These are phyloP conservation scores for Harpagoxenus sublaevis DNA, from an alignment of 2,888 invertebrate genomes.

Conservation along the genomic window DNA sequence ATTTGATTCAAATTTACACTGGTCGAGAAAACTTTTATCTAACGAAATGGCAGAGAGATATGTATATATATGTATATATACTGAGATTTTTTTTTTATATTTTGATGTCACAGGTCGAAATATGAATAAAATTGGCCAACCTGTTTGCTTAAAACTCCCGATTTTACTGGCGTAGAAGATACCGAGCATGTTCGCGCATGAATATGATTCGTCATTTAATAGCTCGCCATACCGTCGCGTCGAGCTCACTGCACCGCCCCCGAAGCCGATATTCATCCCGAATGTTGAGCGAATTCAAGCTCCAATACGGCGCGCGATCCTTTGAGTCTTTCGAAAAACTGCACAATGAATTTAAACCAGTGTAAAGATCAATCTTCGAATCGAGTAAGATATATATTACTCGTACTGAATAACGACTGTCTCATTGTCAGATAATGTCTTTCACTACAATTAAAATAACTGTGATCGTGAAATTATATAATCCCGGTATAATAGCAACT, in stretches of 20 bases:
- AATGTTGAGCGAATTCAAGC: conserved; percentile 37
- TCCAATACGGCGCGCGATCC: background rate
- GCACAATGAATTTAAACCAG: conserved; percentile 18
- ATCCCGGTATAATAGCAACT: background rate
- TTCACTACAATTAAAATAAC: background rate
- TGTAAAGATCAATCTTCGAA: conserved; percentile 9
- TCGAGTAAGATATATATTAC: background rate
- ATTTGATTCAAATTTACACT: conserved; percentile 12
- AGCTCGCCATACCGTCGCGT: conserved; percentile 20
- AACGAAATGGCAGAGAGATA: background rate
- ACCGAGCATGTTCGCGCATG: conserved; percentile 18
- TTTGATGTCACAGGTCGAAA: conserved; percentile 19
- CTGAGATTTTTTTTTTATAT: conserved; percentile 8
- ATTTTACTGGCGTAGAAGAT: conserved; percentile 26
- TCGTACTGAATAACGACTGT: background rate
- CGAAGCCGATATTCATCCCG: conserved; percentile 35
- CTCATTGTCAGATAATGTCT: background rate
- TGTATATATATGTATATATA: background rate
- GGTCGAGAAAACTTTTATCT: conserved; percentile 11
- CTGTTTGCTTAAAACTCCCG: conserved; percentile 36
- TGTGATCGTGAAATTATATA: background rate
- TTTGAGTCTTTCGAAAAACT: conserved; percentile 39
- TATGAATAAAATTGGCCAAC: conserved; percentile 37
- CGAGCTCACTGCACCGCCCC: background rate
- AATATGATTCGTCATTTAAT: conserved; percentile 48